These are phyloP conservation scores for chimpanzee (Pan troglodytes) DNA, from an alignment of 2,113 vertebrate species.

Conservation along the genomic window NHGRI_mPanTro3-v2.1_pri NC_072401.2:56987001-56987500, in stretches of 20 bases:
- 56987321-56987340: slow-evolving; percentile 60
- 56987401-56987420: slow-evolving; percentile 63
- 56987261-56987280: slow-evolving; percentile 16
- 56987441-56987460: slow-evolving; percentile 60
- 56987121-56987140: not conserved
- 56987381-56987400: slow-evolving; percentile 63
- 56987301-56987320: not conserved
- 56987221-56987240: slow-evolving; percentile 31
- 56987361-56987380: slow-evolving; percentile 59
- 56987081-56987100: not conserved
- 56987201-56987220: not conserved
- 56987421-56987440: slow-evolving; percentile 68
- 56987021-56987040: not conserved
- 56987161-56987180: not conserved
- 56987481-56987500: slow-evolving; percentile 64
- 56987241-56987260: slow-evolving; percentile 45
- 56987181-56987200: not conserved
- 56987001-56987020: slow-evolving; percentile 3
- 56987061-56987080: not conserved
- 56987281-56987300: slow-evolving; percentile 40
- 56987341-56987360: slow-evolving; percentile 67
- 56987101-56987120: not conserved
- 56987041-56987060: not conserved
- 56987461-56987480: slow-evolving; percentile 71
- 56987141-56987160: not conserved